Percentiles rank a stretch among this genome's conserved stretches.
Conservation (phyloP, 2,113 vertebrate genomes). For the Vireo altiloquus region DNA sequence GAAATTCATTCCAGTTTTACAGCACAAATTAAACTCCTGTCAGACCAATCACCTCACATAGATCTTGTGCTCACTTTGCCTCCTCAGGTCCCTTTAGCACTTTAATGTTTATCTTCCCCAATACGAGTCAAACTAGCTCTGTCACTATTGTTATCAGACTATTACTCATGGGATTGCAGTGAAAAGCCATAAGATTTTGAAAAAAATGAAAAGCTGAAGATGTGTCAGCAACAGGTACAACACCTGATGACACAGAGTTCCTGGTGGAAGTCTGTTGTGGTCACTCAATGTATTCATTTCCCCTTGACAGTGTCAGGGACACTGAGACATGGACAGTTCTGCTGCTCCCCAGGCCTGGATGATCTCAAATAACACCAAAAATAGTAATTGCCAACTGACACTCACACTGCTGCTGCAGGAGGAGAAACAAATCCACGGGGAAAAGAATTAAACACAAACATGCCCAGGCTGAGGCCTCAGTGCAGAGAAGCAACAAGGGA, state of each 20-base stretch:
- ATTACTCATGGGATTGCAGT: not conserved
- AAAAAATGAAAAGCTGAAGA: not conserved
- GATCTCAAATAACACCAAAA: constrained; percentile 11
- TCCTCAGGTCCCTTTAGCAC: not conserved
- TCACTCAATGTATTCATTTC: not conserved
- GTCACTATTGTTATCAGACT: not conserved
- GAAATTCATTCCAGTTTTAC: not conserved
- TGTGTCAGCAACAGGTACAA: not conserved
- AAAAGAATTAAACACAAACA: not conserved
- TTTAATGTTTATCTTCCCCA: not conserved
- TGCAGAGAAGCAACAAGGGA: rapidly evolving
- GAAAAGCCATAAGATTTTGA: not conserved
- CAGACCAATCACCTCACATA: not conserved
- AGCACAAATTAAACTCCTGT: not conserved
- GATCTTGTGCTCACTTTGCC: not conserved
- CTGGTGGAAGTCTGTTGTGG: not conserved
- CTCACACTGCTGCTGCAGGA: not conserved
- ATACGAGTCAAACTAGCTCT: not conserved
- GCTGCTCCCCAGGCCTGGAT: not conserved
- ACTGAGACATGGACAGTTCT: not conserved
- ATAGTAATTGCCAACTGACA: not conserved
- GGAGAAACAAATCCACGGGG: not conserved
- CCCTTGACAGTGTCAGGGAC: not conserved
- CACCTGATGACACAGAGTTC: not conserved
- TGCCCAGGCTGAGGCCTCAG: rapidly evolving